Evolutionary conservation across 2,888 invertebrate species (phyloP).

Genomic region (Cyclophora albipunctata): DNA sequence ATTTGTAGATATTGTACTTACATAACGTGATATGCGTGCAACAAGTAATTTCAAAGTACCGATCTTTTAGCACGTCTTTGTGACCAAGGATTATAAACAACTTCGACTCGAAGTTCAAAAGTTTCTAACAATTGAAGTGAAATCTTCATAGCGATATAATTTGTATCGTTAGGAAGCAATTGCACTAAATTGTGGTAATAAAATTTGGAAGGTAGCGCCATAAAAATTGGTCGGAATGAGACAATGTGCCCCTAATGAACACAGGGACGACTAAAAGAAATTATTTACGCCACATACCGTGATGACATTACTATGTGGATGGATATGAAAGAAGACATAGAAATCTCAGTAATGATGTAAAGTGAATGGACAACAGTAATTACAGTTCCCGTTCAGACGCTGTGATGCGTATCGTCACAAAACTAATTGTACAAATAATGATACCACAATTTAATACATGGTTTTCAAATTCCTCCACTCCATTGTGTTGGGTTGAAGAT

Average conservation of each 20-base stretch:
- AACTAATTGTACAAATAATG: conserved; percentile 50
- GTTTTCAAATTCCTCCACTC: conserved; percentile 25
- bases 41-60: conserved; percentile 51
- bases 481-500: conserved; percentile 14
- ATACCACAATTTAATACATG: conserved; percentile 26
- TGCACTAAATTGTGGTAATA: conserved; percentile 51
- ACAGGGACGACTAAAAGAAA: conserved; percentile 51
- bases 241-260: conserved; percentile 65
- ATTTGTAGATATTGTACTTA: conserved; percentile 58
- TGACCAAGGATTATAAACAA: conserved; percentile 38
- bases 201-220: conserved; percentile 54
- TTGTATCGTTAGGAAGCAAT: conserved; percentile 39
- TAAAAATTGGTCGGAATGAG: conserved; percentile 53
- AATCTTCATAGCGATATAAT: conserved; percentile 26
- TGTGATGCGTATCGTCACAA: conserved; percentile 63
- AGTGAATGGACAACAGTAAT: conserved; percentile 70
- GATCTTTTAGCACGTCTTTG: conserved; percentile 56
- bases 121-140: conserved; percentile 21
- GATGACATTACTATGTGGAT: conserved; percentile 47
- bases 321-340: conserved; percentile 62
- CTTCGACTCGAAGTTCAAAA: conserved; percentile 18
- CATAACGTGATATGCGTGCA: conserved; percentile 45
- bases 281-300: conserved; percentile 68
- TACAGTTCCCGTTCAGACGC: conserved; percentile 50
- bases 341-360: conserved; percentile 65